Percentiles rank a stretch among this genome's conserved stretches.
These are phyloP conservation scores for Sebastes umbrosus DNA, from an alignment of 2,797 vertebrate species.

Conservation along the genomic window DNA sequence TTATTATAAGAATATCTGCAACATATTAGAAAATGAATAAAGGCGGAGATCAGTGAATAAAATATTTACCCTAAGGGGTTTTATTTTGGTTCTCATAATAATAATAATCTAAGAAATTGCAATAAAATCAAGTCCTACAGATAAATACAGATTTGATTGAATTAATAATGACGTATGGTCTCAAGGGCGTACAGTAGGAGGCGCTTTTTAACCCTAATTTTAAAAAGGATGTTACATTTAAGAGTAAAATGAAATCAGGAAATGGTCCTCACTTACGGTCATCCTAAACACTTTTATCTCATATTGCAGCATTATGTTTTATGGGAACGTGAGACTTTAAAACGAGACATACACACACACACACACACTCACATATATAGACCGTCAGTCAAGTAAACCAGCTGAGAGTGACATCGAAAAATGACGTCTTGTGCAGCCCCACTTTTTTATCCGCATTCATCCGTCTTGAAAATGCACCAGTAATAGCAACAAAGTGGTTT, in stretches of 20 bases:
- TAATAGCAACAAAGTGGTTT: conserved; percentile 90
- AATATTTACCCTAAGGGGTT: not conserved
- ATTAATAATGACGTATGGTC: not conserved
- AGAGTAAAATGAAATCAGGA: conserved; percentile 73
- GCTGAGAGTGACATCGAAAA: conserved; percentile 76
- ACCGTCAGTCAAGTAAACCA: conserved; percentile 63
- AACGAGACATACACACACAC: conserved; percentile 48
- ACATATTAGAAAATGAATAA: not conserved
- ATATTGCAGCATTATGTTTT: conserved; percentile 73
- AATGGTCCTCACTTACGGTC: conserved; percentile 67
- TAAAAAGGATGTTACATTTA: conserved; percentile 29
- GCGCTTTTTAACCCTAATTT: conserved; percentile 3
- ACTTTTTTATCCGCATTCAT: conserved; percentile 62
- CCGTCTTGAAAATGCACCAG: conserved; percentile 81
- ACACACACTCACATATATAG: not conserved
- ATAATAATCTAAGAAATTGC: not conserved
- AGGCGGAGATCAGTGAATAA: not conserved
- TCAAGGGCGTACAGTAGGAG: not conserved
- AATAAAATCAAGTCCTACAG: not conserved
- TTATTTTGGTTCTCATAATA: conserved; percentile 2
- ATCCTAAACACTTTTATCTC: conserved; percentile 77
- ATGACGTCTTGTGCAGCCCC: conserved; percentile 69
- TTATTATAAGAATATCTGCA: not conserved
- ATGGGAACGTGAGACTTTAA: conserved; percentile 75
- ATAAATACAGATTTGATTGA: not conserved